phyloP scores from a whole-genome alignment of 2,113 vertebrate species.

The Leptosomus discolor region DNA sequence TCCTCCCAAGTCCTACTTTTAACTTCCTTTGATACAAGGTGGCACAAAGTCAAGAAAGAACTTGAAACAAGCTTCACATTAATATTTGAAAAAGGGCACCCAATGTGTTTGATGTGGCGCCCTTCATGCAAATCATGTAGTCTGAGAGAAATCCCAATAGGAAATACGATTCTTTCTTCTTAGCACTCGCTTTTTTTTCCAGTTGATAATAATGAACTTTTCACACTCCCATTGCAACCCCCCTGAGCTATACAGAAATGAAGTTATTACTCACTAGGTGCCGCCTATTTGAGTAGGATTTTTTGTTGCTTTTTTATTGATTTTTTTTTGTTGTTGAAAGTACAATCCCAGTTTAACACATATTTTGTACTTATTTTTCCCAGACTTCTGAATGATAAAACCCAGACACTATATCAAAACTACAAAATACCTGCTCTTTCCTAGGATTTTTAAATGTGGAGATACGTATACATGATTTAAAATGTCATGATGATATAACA shows the following conservation, averaged over 20 bases:
- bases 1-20: constrained; percentile 77
- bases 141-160: constrained; percentile 85
- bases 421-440: not conserved
- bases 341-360: constrained; percentile 45
- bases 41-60: constrained; percentile 86
- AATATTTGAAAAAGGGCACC: constrained; percentile 96
- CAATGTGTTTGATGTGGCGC: constrained; percentile 90
- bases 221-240: constrained; percentile 87
- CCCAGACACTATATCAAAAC: not conserved
- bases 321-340: constrained; percentile 51
- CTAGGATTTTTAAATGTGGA: not conserved
- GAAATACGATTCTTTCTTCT: constrained; percentile 84
- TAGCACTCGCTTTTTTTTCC: constrained; percentile 75
- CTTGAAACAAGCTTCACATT: constrained; percentile 88
- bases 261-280: constrained; percentile 78
- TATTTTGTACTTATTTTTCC: constrained; percentile 42
- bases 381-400: not conserved
- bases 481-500: not conserved
- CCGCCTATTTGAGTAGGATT: constrained; percentile 67
- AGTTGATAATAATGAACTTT: constrained; percentile 90
- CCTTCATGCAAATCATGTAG: constrained; percentile 92
- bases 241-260: constrained; percentile 76
- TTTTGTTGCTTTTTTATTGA: constrained; percentile 56
- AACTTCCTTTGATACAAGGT: constrained; percentile 88
- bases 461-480: not conserved